Conservation (phyloP, 2,113 vertebrate genomes). For the Antechinus stuartii region DNA sequence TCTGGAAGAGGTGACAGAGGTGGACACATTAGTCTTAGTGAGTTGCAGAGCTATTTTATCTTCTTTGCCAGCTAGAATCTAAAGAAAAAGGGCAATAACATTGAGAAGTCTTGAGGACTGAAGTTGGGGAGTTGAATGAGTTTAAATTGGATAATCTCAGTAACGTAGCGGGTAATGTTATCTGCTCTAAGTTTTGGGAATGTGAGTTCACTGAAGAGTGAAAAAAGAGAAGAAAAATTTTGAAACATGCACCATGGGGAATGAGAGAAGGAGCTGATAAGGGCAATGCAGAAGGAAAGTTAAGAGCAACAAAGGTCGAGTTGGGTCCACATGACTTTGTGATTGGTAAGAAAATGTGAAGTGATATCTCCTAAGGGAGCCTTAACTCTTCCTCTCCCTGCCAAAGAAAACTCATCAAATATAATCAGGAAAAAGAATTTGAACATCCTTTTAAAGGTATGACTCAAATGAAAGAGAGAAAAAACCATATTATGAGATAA, state of each 20-base stretch:
- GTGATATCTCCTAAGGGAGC: not conserved
- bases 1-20: not conserved
- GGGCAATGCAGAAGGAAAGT: not conserved
- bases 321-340: not conserved
- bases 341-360: not conserved
- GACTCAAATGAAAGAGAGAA: not conserved
- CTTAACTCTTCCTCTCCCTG: not conserved
- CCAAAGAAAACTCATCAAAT: not conserved
- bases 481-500: not conserved
- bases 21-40: not conserved
- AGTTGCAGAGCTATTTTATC: not conserved
- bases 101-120: not conserved
- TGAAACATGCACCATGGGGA: not conserved
- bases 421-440: not conserved
- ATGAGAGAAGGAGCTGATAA: not conserved
- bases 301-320: not conserved
- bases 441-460: not conserved
- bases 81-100: not conserved
- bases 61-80: not conserved
- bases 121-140: not conserved
- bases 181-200: not conserved
- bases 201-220: not conserved
- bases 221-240: not conserved
- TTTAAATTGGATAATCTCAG: not conserved
- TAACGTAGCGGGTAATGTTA: not conserved